Percentiles rank a stretch among this genome's conserved stretches.
phyloP scores from a whole-genome alignment of 2,797 vertebrate genomes.

The Notolepis coatsorum region DNA sequence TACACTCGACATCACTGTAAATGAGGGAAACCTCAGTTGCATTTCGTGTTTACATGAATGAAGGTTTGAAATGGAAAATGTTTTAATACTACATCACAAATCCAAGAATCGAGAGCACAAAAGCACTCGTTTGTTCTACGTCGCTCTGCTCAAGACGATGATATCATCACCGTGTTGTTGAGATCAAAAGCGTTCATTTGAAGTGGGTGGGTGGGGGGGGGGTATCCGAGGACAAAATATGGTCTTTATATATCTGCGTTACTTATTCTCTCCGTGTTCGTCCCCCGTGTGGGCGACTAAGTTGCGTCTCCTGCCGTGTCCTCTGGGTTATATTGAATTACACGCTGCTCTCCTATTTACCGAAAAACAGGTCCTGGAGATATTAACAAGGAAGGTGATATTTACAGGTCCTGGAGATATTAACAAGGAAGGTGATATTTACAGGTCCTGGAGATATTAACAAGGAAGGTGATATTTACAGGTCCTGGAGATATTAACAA shows the following conservation, averaged over 20 bases:
- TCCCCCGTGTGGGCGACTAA: slow-evolving; percentile 76
- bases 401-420: no score
- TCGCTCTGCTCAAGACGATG: no score
- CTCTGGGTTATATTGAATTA: slow-evolving; percentile 81
- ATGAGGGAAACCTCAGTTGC: no score
- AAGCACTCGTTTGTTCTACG: slow-evolving; percentile 51
- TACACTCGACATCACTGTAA: no score
- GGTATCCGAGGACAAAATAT: slow-evolving; percentile 72
- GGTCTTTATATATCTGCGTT: slow-evolving; percentile 80
- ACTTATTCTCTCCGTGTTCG: slow-evolving; percentile 85
- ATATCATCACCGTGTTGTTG: no score
- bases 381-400: slow-evolving; percentile 87
- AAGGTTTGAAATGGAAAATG: no score
- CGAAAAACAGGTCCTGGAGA: slow-evolving; percentile 83
- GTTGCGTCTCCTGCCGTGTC: slow-evolving; percentile 81
- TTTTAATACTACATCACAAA: no score
- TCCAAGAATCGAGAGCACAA: slow-evolving; percentile 1
- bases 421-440: slow-evolving; percentile 87
- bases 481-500: no score
- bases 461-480: slow-evolving; percentile 86
- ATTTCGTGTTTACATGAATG: no score
- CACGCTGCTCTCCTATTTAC: slow-evolving; percentile 80
- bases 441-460: no score
- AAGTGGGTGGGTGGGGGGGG: slow-evolving; percentile 47
- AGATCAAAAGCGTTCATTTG: slow-evolving; percentile 74